Evolutionary conservation across 2,797 vertebrate genomes (phyloP).

Genomic region (Semotilus atromaculatus): DNA sequence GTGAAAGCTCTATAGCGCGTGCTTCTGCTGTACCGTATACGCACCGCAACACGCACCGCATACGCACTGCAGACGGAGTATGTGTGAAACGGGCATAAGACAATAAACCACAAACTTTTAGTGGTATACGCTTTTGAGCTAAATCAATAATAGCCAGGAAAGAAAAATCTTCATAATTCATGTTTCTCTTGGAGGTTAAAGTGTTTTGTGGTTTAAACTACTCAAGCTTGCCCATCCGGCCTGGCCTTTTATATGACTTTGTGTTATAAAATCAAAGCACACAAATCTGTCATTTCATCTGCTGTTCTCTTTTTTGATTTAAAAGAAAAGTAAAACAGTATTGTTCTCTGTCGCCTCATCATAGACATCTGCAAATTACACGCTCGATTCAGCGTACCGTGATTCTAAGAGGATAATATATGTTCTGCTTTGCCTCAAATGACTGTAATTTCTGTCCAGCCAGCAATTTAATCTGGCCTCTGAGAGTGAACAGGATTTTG

Average conservation of each 20-base stretch:
- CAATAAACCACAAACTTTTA: slow-evolving; percentile 9
- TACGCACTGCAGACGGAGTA: too few relatives aligned
- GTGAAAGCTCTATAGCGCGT: too few relatives aligned
- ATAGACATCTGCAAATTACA: slow-evolving; percentile 45
- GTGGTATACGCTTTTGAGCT: slow-evolving; percentile 22
- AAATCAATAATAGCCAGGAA: slow-evolving; percentile 21
- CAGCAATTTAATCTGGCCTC: slow-evolving; percentile 41
- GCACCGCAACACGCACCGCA: too few relatives aligned
- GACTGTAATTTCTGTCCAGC: slow-evolving; percentile 55
- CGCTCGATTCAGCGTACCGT: slow-evolving; percentile 26
- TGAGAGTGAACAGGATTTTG: slow-evolving; percentile 11
- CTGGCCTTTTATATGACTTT: slow-evolving; percentile 21
- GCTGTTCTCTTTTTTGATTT: slow-evolving; percentile 1
- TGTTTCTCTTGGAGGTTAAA: slow-evolving; percentile 10
- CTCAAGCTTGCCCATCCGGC: background rate
- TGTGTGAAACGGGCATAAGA: too few relatives aligned
- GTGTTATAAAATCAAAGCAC: slow-evolving; percentile 27
- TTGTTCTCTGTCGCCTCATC: slow-evolving; percentile 35
- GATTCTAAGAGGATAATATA: slow-evolving; percentile 56
- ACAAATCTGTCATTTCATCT: background rate
- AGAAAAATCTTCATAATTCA: slow-evolving; percentile 7
- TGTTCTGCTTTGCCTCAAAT: slow-evolving; percentile 54
- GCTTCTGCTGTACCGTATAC: too few relatives aligned
- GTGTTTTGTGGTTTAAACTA: slow-evolving; percentile 19
- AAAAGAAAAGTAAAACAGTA: background rate